These are phyloP conservation scores for Otocyon megalotis DNA, from an alignment of 2,113 vertebrate genomes.

Conservation along the genomic window DNA sequence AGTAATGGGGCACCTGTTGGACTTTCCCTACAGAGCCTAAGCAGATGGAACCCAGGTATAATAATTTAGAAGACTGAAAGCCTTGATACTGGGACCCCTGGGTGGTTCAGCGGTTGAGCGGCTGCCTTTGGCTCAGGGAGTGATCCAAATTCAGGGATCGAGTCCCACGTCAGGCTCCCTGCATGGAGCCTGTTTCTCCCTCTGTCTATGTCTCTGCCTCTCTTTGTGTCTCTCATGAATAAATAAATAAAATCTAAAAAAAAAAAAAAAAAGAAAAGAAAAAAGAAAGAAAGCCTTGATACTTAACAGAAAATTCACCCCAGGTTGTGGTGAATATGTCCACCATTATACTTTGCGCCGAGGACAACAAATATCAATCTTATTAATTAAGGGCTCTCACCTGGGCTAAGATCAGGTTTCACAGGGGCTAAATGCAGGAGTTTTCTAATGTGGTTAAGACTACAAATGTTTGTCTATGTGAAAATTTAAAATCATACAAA, in stretches of 20 bases:
- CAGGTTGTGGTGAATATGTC: not conserved
- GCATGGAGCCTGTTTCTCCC: too few relatives aligned
- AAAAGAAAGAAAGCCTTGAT: not conserved
- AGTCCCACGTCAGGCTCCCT: too few relatives aligned
- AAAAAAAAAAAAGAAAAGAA: too few relatives aligned
- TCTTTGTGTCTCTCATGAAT: too few relatives aligned
- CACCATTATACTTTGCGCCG: not conserved
- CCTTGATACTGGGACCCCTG: not conserved
- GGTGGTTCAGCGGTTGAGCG: too few relatives aligned
- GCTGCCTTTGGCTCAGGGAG: too few relatives aligned
- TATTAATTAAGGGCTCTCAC: not conserved
- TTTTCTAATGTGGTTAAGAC: not conserved
- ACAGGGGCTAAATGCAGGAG: not conserved
- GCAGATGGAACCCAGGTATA: not conserved
- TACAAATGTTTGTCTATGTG: not conserved
- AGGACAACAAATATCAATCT: not conserved
- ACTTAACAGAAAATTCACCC: not conserved
- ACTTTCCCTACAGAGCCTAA: not conserved
- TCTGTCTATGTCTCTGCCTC: too few relatives aligned
- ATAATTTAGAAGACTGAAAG: not conserved
- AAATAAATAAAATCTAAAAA: too few relatives aligned
- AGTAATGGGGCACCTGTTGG: not conserved
- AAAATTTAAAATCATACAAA: not conserved
- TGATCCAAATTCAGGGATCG: too few relatives aligned
- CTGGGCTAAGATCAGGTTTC: not conserved